Evolutionary conservation across 2,797 vertebrate species (phyloP).

Genomic region (Gallirallus australis): DNA sequence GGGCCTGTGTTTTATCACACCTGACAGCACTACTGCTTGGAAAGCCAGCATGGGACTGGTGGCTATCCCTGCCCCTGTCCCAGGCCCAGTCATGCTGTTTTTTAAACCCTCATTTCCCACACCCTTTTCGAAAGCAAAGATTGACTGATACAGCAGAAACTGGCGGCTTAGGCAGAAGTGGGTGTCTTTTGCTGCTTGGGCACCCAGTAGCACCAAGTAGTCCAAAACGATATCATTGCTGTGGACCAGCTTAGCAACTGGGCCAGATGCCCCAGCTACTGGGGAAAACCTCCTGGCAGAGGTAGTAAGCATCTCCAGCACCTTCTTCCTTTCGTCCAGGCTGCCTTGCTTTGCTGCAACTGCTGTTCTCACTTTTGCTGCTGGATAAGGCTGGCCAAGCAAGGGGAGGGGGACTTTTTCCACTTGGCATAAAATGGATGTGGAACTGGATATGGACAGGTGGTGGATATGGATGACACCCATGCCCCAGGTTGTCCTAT

Average conservation of each 20-base stretch:
- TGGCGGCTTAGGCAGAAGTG: not conserved
- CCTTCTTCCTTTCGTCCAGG: not conserved
- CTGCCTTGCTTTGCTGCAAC: not conserved
- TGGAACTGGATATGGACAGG: not conserved
- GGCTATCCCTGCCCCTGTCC: not conserved
- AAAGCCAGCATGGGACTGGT: not conserved
- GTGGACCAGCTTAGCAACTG: accelerated
- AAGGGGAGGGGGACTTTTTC: not conserved
- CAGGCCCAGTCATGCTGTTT: accelerated
- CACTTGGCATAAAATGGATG: not conserved
- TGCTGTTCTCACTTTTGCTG: not conserved
- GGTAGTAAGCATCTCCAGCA: accelerated
- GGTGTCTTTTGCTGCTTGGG: not conserved
- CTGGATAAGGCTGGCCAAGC: not conserved
- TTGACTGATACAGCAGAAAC: not conserved
- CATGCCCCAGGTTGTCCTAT: not conserved
- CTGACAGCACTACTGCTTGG: accelerated
- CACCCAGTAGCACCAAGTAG: not conserved
- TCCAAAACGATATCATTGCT: accelerated
- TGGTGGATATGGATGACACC: not conserved
- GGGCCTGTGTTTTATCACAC: not conserved
- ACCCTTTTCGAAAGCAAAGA: not conserved
- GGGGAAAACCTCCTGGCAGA: not conserved
- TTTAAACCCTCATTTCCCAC: not conserved
- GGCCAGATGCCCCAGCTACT: not conserved